These are phyloP conservation scores for Ophioninae sp. DNA, from an alignment of 2,888 invertebrate genomes.

Conservation along the genomic window DNA sequence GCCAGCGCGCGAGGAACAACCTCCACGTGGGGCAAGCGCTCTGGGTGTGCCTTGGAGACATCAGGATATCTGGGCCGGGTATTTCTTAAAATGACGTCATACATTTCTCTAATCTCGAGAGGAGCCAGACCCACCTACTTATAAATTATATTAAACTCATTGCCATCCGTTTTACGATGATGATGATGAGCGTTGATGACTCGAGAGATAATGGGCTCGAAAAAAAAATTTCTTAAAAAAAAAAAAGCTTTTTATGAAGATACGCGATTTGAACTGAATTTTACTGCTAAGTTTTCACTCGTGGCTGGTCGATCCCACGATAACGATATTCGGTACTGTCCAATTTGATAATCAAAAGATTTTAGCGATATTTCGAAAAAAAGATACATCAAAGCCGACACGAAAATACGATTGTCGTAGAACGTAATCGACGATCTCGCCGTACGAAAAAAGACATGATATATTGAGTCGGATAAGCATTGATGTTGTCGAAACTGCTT, in stretches of 20 bases:
- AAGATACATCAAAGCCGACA: not conserved
- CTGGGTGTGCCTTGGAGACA: constrained; percentile 51
- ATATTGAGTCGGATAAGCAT: not conserved
- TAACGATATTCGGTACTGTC: not conserved
- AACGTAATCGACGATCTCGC: too few relatives aligned
- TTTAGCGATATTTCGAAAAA: not conserved
- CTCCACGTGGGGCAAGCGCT: constrained; percentile 52
- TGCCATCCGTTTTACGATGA: not conserved
- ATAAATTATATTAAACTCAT: constrained; percentile 9
- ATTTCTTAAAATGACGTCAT: constrained; percentile 34
- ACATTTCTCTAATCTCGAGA: constrained; percentile 12
- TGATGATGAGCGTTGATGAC: not conserved
- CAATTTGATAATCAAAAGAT: not conserved
- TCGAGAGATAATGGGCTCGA: not conserved
- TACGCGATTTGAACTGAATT: not conserved
- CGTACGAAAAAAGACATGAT: not conserved
- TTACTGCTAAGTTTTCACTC: not conserved
- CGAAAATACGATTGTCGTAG: not conserved
- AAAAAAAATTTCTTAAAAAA: not conserved
- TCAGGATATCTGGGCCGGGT: constrained; percentile 34
- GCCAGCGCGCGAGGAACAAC: constrained; percentile 46
- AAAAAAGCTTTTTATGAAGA: not conserved
- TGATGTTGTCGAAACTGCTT: not conserved
- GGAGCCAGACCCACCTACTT: constrained; percentile 25
- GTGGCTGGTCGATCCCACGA: not conserved